Conservation (phyloP, 2,113 vertebrate genomes). For the Corvus hawaiiensis region DNA sequence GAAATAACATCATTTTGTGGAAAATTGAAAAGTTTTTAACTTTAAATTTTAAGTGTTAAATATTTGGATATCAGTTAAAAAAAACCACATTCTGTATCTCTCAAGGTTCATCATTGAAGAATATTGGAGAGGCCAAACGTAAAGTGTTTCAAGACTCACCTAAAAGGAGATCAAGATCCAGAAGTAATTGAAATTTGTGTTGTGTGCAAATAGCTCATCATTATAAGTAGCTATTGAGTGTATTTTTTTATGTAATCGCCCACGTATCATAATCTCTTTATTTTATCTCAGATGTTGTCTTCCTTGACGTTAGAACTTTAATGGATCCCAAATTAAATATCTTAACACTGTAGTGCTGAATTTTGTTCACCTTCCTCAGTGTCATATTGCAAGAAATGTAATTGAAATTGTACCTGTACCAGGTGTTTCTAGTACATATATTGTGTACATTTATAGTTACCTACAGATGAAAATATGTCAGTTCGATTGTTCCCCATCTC, state of each 20-base stretch:
- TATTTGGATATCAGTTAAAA: slow-evolving; percentile 62
- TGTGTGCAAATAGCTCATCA: slow-evolving; percentile 35
- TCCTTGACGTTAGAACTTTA: slow-evolving; percentile 35
- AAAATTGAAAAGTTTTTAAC: slow-evolving; percentile 43
- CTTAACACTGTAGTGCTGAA: slow-evolving; percentile 38
- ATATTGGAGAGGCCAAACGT: slow-evolving; percentile 61
- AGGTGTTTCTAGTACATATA: slow-evolving; percentile 62
- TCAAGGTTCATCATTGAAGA: slow-evolving; percentile 66
- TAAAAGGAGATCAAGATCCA: slow-evolving; percentile 67
- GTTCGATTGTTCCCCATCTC: neutral
- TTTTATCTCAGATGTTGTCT: slow-evolving; percentile 35
- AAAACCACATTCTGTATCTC: slow-evolving; percentile 55
- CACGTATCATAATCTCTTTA: slow-evolving; percentile 5
- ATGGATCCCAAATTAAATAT: slow-evolving; percentile 32
- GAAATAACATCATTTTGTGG: slow-evolving; percentile 48
- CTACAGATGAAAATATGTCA: slow-evolving; percentile 39
- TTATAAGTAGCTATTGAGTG: slow-evolving; percentile 36
- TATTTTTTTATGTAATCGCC: slow-evolving; percentile 35
- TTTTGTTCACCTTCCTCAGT: slow-evolving; percentile 46
- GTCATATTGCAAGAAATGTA: slow-evolving; percentile 26
- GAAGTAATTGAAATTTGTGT: slow-evolving; percentile 68
- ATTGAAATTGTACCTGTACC: slow-evolving; percentile 57
- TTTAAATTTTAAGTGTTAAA: slow-evolving; percentile 43
- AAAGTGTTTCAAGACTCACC: slow-evolving; percentile 66
- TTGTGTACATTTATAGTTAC: slow-evolving; percentile 48